Evolutionary conservation across 1,140 invertebrate genomes (phyloP).

Genomic region (Drosophila oshimai): DNA sequence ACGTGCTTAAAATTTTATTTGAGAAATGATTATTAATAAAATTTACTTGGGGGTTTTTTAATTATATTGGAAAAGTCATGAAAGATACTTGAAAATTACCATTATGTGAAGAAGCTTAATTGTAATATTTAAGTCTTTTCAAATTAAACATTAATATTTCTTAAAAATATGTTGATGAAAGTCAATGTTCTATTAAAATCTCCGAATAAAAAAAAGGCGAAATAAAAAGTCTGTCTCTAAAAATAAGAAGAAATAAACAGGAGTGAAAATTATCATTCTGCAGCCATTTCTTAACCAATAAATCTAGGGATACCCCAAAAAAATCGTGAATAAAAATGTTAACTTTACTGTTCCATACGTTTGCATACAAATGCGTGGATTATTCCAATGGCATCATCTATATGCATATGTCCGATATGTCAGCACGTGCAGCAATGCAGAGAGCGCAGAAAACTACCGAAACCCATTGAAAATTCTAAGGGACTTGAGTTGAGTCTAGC

Average conservation of each 20-base stretch:
- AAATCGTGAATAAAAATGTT: not conserved
- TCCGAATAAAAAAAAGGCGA: too few species aligned
- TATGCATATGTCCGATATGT: constrained; percentile 12
- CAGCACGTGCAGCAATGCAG: constrained; percentile 46
- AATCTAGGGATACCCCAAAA: constrained; percentile 9
- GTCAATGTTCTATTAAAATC: too few species aligned
- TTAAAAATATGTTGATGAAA: too few species aligned
- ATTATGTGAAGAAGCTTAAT: too few species aligned
- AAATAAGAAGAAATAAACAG: too few species aligned
- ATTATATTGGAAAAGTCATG: not conserved
- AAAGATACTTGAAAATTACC: not conserved
- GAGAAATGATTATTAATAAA: not conserved
- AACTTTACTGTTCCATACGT: not conserved
- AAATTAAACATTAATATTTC: too few species aligned
- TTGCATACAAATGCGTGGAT: constrained; percentile 44
- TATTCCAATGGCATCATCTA: constrained; percentile 4
- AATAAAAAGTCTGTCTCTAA: too few species aligned
- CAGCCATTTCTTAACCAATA: too few species aligned
- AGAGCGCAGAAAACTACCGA: not conserved
- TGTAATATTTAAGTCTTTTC: too few species aligned
- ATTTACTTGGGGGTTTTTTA: too few species aligned
- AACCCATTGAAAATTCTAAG: not conserved
- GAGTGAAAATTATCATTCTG: too few species aligned
- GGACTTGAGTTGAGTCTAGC: too few species aligned
- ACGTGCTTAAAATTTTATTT: not conserved